phyloP scores from a whole-genome alignment of 2,888 invertebrate genomes.

The Oligia strigilis region DNA sequence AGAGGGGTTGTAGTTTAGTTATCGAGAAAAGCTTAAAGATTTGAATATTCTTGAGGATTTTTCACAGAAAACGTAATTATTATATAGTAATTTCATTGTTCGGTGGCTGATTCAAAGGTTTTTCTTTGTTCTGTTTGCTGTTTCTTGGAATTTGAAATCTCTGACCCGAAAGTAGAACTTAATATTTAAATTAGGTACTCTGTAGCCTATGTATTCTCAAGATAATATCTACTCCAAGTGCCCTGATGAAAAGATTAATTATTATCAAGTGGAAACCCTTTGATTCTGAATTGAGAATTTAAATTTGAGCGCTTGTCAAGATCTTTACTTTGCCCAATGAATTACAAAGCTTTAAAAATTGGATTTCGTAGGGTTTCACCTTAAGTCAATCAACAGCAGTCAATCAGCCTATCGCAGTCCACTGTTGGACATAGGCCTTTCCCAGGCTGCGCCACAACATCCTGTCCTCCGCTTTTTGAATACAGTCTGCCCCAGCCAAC shows the following conservation, averaged over 20 bases:
- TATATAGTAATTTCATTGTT: slow-evolving; percentile 17
- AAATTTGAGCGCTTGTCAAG: not conserved
- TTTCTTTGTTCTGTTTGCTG: not conserved
- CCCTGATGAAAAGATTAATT: not conserved
- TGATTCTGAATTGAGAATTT: not conserved
- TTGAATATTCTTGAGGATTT: not conserved
- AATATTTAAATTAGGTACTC: not conserved
- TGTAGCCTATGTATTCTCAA: not conserved
- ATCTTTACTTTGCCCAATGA: not conserved
- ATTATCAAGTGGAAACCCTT: not conserved
- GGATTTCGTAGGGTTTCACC: too few species aligned
- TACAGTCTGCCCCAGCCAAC: too few species aligned
- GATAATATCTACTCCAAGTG: not conserved
- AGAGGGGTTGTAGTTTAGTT: not conserved
- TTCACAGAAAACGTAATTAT: not conserved
- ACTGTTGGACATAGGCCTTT: too few species aligned
- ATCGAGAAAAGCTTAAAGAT: not conserved
- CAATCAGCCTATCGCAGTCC: too few species aligned
- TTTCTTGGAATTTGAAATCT: not conserved
- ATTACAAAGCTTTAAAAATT: too few species aligned
- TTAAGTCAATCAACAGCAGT: too few species aligned
- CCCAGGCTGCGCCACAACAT: too few species aligned
- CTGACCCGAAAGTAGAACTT: not conserved
- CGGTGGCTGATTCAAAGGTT: not conserved
- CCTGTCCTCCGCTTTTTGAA: too few species aligned